These are phyloP conservation scores for Neocrepidodera transversa DNA, from an alignment of 2,888 invertebrate genomes.

Conservation along the genomic window DNA sequence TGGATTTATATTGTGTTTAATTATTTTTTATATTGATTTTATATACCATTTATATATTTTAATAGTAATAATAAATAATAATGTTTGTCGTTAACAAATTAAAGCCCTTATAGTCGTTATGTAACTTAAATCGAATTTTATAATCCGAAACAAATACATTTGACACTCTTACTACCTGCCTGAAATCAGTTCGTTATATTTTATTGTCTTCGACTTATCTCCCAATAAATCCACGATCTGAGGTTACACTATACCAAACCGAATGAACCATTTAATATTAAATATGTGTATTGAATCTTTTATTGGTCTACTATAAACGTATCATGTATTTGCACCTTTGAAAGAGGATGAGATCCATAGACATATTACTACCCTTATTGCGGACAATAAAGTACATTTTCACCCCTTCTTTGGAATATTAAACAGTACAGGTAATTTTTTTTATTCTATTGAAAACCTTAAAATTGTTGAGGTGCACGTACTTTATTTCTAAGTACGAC, in stretches of 20 bases:
- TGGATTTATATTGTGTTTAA: too few relatives aligned
- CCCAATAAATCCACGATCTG: conserved; percentile 58
- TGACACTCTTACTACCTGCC: conserved; percentile 49
- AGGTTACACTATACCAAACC: conserved; percentile 48
- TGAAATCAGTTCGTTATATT: conserved; percentile 57
- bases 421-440: conserved; percentile 26
- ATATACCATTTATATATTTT: too few relatives aligned
- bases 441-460: conserved; percentile 17
- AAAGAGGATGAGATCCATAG: conserved; percentile 52
- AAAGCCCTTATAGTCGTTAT: too few relatives aligned
- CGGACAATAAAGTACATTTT: conserved; percentile 46
- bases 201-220: conserved; percentile 58
- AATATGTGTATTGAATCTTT: not conserved
- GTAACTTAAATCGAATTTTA: conserved; percentile 28
- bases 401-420: conserved; percentile 36
- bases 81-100: too few relatives aligned
- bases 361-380: conserved; percentile 56
- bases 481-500: not conserved
- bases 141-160: conserved; percentile 46
- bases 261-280: not conserved
- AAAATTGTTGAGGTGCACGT: conserved; percentile 29
- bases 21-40: too few relatives aligned
- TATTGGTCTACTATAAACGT: conserved; percentile 16
- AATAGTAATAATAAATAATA: too few relatives aligned
- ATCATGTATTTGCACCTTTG: conserved; percentile 36